Evolutionary conservation across 2,888 invertebrate genomes (phyloP).

Genomic region (Helicoverpa assulta): DNA sequence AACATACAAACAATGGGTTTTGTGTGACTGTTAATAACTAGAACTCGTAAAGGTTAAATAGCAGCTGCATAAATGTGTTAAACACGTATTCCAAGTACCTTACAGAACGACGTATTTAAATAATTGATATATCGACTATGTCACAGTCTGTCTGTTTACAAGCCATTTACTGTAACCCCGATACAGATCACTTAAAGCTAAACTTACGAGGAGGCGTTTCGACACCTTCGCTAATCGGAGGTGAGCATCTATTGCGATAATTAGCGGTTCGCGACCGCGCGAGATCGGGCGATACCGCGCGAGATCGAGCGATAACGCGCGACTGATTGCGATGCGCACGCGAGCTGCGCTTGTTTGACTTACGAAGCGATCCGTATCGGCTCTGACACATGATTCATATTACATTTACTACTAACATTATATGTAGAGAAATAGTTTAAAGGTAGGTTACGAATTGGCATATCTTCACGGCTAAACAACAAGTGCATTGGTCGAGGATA

Average conservation of each 20-base stretch:
- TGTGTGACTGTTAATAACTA: background rate
- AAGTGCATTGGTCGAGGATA: no score
- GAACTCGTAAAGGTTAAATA: background rate
- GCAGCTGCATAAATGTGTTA: background rate
- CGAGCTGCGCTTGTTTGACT: constrained; percentile 51
- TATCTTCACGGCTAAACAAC: no score
- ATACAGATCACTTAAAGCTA: constrained; percentile 45
- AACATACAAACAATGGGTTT: background rate
- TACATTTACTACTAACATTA: constrained; percentile 3
- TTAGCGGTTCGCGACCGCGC: constrained; percentile 58
- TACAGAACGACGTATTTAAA: no score
- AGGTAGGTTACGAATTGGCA: no score
- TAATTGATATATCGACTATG: background rate
- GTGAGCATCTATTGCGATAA: constrained; percentile 56
- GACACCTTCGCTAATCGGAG: constrained; percentile 57
- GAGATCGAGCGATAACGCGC: constrained; percentile 50
- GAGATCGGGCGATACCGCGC: constrained; percentile 49
- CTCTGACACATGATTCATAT: constrained; percentile 47
- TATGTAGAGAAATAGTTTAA: no score
- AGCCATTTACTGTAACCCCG: constrained; percentile 31
- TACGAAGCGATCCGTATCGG: constrained; percentile 48
- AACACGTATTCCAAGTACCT: background rate
- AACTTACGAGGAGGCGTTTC: constrained; percentile 59
- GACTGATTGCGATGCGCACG: constrained; percentile 59
- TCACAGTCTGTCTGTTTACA: constrained; percentile 20